phyloP scores from a whole-genome alignment of 2,113 vertebrate genomes.

The Passer domesticus region DNA sequence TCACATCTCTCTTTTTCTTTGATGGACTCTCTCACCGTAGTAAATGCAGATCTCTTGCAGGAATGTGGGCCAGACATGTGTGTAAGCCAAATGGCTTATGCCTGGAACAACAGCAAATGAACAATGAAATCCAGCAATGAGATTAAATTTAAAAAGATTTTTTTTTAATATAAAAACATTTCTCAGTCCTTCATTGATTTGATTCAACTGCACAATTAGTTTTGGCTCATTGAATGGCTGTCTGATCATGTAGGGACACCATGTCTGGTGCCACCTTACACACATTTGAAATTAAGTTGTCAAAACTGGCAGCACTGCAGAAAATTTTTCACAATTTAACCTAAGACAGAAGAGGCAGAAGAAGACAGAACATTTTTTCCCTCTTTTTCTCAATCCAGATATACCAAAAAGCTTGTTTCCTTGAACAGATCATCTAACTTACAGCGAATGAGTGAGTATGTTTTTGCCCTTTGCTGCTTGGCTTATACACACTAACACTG shows the following conservation, averaged over 20 bases:
- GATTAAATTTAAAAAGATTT: not conserved
- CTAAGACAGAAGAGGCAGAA: not conserved
- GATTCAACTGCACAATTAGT: not conserved
- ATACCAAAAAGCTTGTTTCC: not conserved
- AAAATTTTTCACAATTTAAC: not conserved
- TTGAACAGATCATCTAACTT: not conserved
- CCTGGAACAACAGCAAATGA: conserved; percentile 44
- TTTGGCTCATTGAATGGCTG: not conserved
- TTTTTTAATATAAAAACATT: not conserved
- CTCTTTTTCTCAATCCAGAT: not conserved
- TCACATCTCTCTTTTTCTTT: conserved; percentile 58
- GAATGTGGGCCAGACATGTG: not conserved
- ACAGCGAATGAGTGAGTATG: not conserved
- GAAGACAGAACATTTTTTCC: not conserved
- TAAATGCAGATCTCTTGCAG: conserved; percentile 48
- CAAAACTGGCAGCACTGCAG: not conserved
- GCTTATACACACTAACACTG: not conserved
- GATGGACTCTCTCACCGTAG: conserved; percentile 49
- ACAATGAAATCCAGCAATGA: conserved; percentile 6
- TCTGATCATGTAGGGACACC: not conserved
- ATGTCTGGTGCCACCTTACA: not conserved
- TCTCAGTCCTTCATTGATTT: not conserved
- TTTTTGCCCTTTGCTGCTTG: not conserved
- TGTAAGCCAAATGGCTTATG: conserved; percentile 56
- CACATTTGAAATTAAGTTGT: not conserved